Percentiles rank a stretch among this genome's conserved stretches.
Conservation (phyloP, 1,140 invertebrate genomes). For the Cydia pomonella region DNA sequence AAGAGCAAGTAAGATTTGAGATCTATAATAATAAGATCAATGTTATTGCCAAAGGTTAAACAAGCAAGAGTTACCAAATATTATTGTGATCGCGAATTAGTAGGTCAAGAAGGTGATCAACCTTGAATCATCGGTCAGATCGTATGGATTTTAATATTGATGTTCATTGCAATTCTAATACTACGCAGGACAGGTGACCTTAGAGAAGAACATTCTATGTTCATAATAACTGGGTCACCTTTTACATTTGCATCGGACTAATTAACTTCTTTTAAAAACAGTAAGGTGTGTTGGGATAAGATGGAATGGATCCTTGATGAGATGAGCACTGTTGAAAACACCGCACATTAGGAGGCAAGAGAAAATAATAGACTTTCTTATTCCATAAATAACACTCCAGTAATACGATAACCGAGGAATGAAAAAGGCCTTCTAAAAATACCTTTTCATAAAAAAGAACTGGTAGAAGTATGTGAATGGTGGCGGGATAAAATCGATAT, state of each 20-base stretch:
- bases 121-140: conserved; percentile 26
- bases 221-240: conserved; percentile 14
- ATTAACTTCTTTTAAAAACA: background rate
- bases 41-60: conserved; percentile 17
- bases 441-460: too few species aligned
- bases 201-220: conserved; percentile 11
- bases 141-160: conserved; percentile 24
- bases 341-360: too few species aligned
- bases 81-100: conserved; percentile 21
- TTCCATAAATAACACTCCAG: too few species aligned
- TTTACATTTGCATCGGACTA: background rate
- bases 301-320: too few species aligned
- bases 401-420: too few species aligned
- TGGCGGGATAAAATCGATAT: too few species aligned
- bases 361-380: too few species aligned
- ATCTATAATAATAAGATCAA: conserved; percentile 14
- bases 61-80: conserved; percentile 16
- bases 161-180: conserved; percentile 12
- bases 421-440: too few species aligned
- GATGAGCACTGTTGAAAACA: too few species aligned
- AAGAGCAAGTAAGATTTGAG: background rate
- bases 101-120: conserved; percentile 19
- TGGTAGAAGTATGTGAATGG: too few species aligned
- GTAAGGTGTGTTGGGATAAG: background rate
- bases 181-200: conserved; percentile 15